A percentile compares a stretch with the other conserved stretches of the same genome.
Evolutionary conservation across 2,888 invertebrate genomes (phyloP).

Genomic region (Blera fallax): DNA sequence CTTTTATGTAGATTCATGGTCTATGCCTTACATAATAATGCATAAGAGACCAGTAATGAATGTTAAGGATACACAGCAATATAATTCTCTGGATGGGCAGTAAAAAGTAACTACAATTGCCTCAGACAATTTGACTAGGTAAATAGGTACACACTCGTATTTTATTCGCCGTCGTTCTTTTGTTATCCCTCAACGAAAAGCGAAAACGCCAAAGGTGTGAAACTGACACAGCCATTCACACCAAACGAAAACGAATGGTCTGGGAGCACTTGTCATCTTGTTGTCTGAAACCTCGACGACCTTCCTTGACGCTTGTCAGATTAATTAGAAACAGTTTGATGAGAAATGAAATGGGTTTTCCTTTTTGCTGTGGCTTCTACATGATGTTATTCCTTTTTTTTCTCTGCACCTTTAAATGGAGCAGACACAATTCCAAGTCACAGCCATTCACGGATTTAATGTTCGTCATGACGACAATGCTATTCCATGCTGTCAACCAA

Average conservation of each 20-base stretch:
- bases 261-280: slow-evolving; percentile 9
- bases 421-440: slow-evolving; percentile 35
- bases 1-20: no score
- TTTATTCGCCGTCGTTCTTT: background rate
- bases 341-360: slow-evolving; percentile 39
- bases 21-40: background rate
- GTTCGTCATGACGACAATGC: slow-evolving; percentile 20
- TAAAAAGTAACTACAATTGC: background rate
- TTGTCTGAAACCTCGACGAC: slow-evolving; percentile 23
- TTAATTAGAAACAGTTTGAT: slow-evolving; percentile 53
- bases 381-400: slow-evolving; percentile 1
- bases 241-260: background rate
- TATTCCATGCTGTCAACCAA: slow-evolving; percentile 24
- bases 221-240: background rate
- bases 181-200: background rate
- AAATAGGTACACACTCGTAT: no score
- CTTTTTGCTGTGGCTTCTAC: slow-evolving; percentile 1
- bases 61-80: background rate
- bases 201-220: background rate
- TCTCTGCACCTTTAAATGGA: slow-evolving; percentile 25
- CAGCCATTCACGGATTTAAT: slow-evolving; percentile 25
- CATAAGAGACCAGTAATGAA: background rate
- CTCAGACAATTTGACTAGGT: background rate
- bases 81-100: background rate
- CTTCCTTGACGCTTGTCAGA: slow-evolving; percentile 28